Percentiles rank a stretch among this genome's conserved stretches.
Evolutionary conservation across 2,888 invertebrate species (phyloP).

Genomic region (Drosophila suboccidentalis): DNA sequence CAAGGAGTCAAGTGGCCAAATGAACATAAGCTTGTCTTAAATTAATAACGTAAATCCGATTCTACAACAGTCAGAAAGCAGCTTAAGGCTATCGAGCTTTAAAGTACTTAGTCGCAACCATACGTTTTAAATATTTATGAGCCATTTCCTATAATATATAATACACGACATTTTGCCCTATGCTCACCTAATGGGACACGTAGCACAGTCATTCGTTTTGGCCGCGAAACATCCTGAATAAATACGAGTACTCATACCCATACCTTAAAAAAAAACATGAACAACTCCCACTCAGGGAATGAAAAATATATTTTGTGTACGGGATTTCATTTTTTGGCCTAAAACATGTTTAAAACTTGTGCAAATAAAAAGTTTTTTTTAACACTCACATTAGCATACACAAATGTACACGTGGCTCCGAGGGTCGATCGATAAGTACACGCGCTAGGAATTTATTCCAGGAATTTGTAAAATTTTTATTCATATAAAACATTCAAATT

Average conservation of each 20-base stretch:
- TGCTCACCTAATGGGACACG: slow-evolving; percentile 14
- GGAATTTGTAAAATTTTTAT: background rate
- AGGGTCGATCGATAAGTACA: slow-evolving; percentile 4
- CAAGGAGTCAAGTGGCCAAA: slow-evolving; percentile 37
- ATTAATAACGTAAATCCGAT: background rate
- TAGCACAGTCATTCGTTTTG: slow-evolving; percentile 25
- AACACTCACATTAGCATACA: slow-evolving; percentile 2
- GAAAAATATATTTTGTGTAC: background rate
- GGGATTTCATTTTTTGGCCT: background rate
- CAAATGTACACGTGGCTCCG: background rate
- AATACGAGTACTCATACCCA: slow-evolving; percentile 20
- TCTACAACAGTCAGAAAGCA: background rate
- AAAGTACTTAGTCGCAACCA: background rate
- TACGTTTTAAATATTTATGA: slow-evolving; percentile 10
- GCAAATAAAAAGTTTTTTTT: slow-evolving; percentile 32
- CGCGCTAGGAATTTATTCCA: background rate
- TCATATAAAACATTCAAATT: background rate
- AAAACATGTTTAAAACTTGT: slow-evolving; percentile 28
- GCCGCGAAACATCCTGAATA: slow-evolving; percentile 26
- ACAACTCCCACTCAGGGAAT: background rate
- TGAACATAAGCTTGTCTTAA: background rate
- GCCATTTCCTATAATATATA: background rate
- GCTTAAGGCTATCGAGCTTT: background rate
- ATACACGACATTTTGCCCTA: slow-evolving; percentile 1
- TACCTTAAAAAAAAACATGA: slow-evolving; percentile 25